Evolutionary conservation across 2,888 invertebrate species (phyloP), one percentile per base, ranked within the genome.

Genomic region (Drosophila anomalata): DNA sequence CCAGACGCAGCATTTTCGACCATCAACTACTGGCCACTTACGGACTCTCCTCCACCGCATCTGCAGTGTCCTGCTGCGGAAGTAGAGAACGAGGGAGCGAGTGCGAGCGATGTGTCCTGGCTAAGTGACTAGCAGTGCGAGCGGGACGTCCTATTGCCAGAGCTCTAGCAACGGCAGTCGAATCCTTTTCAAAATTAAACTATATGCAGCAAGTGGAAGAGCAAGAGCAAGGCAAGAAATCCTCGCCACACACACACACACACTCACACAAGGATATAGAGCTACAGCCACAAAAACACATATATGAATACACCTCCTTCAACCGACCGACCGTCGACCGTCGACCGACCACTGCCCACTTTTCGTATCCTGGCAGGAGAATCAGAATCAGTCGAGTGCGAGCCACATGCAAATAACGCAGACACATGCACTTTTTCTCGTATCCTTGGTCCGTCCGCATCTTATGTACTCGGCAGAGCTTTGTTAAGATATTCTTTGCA

Each of bases 171-270:
- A 79, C 81, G 73, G 75, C 81, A 81, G 84, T 78, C 75, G 83
- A 88, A 86, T 86, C 87, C 88, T 87, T 86, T 88, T 86, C 88
- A 61, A 84, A 88, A 84, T 84, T 84, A 80, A 84, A 84, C 83
- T 84, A 86, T 86, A 79, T 84, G 84, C 84, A 83, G 77, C 77
- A 79, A 79, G 71, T 58, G 75, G 48, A 82, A 76, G 76, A 78
- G 73, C 70, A 77, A 78, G 70, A 67, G 70, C 59, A 79, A 77
- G 76, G 76, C 80, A 87, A 86, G 79, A 77, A 76, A 85, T 80
- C 73, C 75, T 76, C 53, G 63, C 65, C 61, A 77, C 77, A 44
- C 54, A n/a, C 17, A 17, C 17, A 17, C 17, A 17, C 48, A 41
- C 73, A 44, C 55, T 59, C 60, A 33, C 14, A 26, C 20, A n/a